phyloP scores from a whole-genome alignment of 2,797 vertebrate genomes.

The Chaenodraco wilsoni region DNA sequence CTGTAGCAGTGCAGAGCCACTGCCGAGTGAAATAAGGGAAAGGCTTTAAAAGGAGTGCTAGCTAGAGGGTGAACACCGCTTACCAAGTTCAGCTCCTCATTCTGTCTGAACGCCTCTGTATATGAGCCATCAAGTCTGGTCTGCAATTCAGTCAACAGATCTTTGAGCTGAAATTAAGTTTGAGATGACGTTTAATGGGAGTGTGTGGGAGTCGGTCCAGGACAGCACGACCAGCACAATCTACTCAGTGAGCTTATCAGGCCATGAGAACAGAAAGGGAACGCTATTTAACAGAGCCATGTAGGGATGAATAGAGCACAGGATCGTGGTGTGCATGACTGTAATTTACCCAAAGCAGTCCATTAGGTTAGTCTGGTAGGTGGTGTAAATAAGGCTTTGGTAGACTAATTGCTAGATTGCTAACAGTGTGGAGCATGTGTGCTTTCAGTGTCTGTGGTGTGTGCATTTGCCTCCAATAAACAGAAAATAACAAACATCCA shows the following conservation, averaged over 20 bases:
- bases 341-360: conserved; percentile 8
- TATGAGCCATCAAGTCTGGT: conserved; percentile 99
- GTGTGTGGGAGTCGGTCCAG: conserved; percentile 27
- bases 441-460: conserved; percentile 7
- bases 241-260: conserved; percentile 20
- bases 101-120: conserved; percentile 98
- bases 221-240: conserved; percentile 38
- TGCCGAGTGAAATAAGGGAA: conserved; percentile 25
- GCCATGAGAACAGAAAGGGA: not conserved
- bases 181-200: conserved; percentile 81
- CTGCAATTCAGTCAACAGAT: conserved; percentile 99
- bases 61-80: conserved; percentile 77
- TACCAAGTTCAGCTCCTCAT: conserved; percentile 99
- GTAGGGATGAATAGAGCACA: not conserved
- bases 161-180: conserved; percentile 99
- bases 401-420: not conserved
- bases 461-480: conserved; percentile 19
- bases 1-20: conserved; percentile 28
- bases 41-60: conserved; percentile 52
- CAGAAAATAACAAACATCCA: conserved; percentile 15
- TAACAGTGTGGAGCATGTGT: conserved; percentile 1
- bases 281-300: not conserved
- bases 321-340: conserved; percentile 18
- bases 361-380: conserved; percentile 28
- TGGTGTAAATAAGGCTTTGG: not conserved